phyloP scores from a whole-genome alignment of 2,888 invertebrate species.

The Drosophila picticornis region DNA sequence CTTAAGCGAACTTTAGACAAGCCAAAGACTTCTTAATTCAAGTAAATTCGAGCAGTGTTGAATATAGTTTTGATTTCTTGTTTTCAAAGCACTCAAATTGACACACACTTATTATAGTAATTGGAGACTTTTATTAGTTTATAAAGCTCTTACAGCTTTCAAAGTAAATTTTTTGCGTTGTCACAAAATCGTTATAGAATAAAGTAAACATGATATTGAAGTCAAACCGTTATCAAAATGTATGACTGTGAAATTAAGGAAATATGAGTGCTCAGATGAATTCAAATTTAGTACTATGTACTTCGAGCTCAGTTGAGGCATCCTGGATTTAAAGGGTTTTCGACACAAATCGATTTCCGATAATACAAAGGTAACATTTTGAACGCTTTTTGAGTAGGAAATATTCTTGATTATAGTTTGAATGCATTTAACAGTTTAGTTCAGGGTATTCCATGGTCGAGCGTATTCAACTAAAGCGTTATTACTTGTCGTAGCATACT shows the following conservation, averaged over 20 bases:
- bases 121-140: not conserved
- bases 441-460: rapidly evolving
- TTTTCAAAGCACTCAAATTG: not conserved
- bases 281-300: not conserved
- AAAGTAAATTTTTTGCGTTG: not conserved
- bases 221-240: not conserved
- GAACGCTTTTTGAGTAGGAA: not conserved
- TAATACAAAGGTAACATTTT: not conserved
- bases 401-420: too few species aligned
- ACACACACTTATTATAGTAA: not conserved
- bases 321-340: not conserved
- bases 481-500: not conserved
- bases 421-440: too few species aligned
- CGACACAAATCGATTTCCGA: not conserved
- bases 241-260: not conserved
- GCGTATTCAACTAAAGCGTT: not conserved
- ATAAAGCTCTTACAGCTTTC: not conserved
- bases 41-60: not conserved
- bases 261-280: not conserved
- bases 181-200: not conserved
- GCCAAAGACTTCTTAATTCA: not conserved
- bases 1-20: not conserved
- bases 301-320: not conserved
- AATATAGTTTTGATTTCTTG: not conserved
- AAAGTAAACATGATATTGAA: not conserved